Percentiles rank a stretch among this genome's conserved stretches.
Conservation (phyloP, 2,888 invertebrate species). For the Pediacus dermestoides region DNA sequence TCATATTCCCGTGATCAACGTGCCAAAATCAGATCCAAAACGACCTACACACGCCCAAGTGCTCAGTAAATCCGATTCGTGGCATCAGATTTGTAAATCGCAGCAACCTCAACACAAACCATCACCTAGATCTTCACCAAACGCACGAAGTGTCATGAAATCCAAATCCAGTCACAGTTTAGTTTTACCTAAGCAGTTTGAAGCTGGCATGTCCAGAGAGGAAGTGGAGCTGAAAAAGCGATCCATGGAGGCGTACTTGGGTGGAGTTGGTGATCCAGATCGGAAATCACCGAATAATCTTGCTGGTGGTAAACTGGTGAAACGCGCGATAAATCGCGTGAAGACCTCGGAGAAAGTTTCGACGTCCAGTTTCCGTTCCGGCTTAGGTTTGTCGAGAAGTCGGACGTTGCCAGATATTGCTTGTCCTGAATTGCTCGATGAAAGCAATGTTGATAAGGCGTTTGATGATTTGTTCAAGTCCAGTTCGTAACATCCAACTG, state of each 20-base stretch:
- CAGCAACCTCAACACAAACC: slow-evolving; percentile 40
- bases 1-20: slow-evolving; percentile 45
- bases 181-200: slow-evolving; percentile 72
- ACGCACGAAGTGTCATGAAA: slow-evolving; percentile 48
- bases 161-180: slow-evolving; percentile 74
- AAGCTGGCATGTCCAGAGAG: slow-evolving; percentile 68
- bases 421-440: slow-evolving; percentile 65
- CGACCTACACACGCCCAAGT: slow-evolving; percentile 40
- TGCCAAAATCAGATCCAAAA: slow-evolving; percentile 27
- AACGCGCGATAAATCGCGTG: slow-evolving; percentile 47
- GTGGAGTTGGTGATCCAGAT: slow-evolving; percentile 51
- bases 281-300: slow-evolving; percentile 23
- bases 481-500: slow-evolving; percentile 40
- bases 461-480: slow-evolving; percentile 76
- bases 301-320: slow-evolving; percentile 31
- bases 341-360: slow-evolving; percentile 55
- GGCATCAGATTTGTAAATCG: slow-evolving; percentile 66
- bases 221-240: slow-evolving; percentile 66
- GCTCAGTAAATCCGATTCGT: slow-evolving; percentile 73
- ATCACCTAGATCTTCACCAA: slow-evolving; percentile 48
- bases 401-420: slow-evolving; percentile 72
- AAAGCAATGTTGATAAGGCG: slow-evolving; percentile 80
- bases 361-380: slow-evolving; percentile 32
- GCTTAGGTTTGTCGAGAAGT: slow-evolving; percentile 64
- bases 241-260: slow-evolving; percentile 72